Conservation (phyloP, 2,113 vertebrate species). For the Paradisaea rubra region DNA sequence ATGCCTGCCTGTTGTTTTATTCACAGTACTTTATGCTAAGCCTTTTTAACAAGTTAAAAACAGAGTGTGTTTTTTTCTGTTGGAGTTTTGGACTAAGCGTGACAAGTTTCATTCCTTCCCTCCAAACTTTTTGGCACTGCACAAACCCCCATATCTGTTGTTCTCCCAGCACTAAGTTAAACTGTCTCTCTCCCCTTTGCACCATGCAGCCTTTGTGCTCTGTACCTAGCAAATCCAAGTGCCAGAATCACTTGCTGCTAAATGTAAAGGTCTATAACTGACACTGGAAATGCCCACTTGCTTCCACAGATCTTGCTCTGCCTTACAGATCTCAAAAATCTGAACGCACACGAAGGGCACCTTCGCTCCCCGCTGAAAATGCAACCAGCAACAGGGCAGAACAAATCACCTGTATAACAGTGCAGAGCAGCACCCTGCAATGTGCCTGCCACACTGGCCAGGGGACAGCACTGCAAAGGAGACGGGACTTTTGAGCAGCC, state of each 20-base stretch:
- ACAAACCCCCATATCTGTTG: neutral
- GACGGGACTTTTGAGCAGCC: accelerated
- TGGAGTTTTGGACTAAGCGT: neutral
- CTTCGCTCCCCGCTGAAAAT: neutral
- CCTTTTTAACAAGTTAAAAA: neutral
- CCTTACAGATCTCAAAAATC: neutral
- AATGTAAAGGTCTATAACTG: neutral
- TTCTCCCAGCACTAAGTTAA: neutral
- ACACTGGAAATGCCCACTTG: neutral
- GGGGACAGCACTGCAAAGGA: neutral
- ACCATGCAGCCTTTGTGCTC: neutral
- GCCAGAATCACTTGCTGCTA: neutral
- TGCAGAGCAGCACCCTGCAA: neutral
- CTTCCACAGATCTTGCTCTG: neutral
- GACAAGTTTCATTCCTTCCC: neutral
- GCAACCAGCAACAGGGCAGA: neutral
- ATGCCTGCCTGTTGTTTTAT: neutral
- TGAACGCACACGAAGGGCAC: neutral
- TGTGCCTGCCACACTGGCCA: neutral
- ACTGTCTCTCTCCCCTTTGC: neutral
- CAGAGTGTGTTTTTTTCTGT: neutral
- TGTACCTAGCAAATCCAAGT: neutral
- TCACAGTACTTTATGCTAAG: neutral
- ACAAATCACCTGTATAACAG: neutral
- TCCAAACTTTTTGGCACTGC: neutral